These are phyloP conservation scores for Callocephalon fimbriatum DNA, from an alignment of 2,113 vertebrate genomes.

Conservation along the genomic window DNA sequence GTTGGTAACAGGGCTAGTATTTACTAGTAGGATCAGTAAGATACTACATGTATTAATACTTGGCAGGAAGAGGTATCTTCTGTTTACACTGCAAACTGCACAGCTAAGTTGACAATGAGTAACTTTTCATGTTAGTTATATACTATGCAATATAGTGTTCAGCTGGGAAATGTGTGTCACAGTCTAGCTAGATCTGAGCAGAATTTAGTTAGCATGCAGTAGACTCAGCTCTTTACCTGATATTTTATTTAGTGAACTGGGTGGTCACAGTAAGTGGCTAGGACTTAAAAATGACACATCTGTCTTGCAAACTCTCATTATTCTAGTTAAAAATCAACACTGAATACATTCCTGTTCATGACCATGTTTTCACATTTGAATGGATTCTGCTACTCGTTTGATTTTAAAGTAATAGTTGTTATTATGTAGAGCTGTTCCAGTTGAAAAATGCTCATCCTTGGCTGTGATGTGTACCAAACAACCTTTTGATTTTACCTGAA, in stretches of 20 bases:
- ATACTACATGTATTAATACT: background rate
- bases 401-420: conserved; percentile 24
- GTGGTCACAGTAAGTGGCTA: background rate
- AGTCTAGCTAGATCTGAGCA: background rate
- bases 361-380: background rate
- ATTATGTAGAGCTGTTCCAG: background rate
- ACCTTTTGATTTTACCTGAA: conserved; percentile 46
- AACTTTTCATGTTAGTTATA: background rate
- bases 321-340: background rate
- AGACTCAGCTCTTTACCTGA: background rate
- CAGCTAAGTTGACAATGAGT: background rate
- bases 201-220: background rate
- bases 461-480: background rate
- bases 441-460: conserved; percentile 19
- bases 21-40: background rate
- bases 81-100: background rate
- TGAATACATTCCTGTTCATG: background rate
- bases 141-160: background rate
- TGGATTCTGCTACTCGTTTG: conserved; percentile 16
- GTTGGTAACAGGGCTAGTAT: background rate
- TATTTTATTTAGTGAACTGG: background rate
- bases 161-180: background rate
- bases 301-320: background rate
- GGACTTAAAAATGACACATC: background rate
- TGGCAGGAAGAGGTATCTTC: background rate